These are phyloP conservation scores for Chiloscyllium punctatum DNA, from an alignment of 2,797 vertebrate species.

Conservation along the genomic window DNA sequence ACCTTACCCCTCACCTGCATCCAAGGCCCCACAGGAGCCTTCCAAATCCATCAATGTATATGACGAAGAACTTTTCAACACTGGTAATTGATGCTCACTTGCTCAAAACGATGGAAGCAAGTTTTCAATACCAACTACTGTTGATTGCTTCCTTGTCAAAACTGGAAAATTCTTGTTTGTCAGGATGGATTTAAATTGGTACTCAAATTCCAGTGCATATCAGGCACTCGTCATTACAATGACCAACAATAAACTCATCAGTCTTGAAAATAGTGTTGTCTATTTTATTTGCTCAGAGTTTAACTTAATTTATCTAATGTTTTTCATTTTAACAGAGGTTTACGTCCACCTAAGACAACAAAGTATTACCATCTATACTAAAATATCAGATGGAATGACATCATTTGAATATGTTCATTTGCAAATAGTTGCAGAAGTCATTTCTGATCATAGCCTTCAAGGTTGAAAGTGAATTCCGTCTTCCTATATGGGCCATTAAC, in stretches of 20 bases:
- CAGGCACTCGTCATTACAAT: not conserved
- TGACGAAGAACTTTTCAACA: not conserved
- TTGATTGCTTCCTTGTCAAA: not conserved
- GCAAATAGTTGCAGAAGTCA: not conserved
- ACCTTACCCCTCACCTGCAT: too few relatives aligned
- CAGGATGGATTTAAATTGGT: not conserved
- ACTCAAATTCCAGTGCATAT: not conserved
- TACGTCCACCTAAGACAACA: not conserved
- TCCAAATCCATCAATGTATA: not conserved
- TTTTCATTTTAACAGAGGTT: not conserved
- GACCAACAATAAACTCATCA: not conserved
- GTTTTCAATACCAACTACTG: not conserved
- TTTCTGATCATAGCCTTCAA: constrained; percentile 6
- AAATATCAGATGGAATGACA: not conserved
- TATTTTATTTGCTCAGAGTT: not conserved
- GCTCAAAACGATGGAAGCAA: not conserved
- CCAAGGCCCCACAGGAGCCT: too few relatives aligned
- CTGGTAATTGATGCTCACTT: not conserved
- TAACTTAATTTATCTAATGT: not conserved
- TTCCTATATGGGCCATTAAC: constrained; percentile 19
- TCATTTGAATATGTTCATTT: constrained; percentile 1
- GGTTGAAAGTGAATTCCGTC: not conserved
- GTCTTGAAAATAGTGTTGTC: not conserved
- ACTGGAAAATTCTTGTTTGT: not conserved
- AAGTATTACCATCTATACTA: not conserved